A percentile compares a stretch with the other conserved stretches of the same genome.
Evolutionary conservation across 1,140 invertebrate species (phyloP).

Genomic region (Tetramorium alpestre): DNA sequence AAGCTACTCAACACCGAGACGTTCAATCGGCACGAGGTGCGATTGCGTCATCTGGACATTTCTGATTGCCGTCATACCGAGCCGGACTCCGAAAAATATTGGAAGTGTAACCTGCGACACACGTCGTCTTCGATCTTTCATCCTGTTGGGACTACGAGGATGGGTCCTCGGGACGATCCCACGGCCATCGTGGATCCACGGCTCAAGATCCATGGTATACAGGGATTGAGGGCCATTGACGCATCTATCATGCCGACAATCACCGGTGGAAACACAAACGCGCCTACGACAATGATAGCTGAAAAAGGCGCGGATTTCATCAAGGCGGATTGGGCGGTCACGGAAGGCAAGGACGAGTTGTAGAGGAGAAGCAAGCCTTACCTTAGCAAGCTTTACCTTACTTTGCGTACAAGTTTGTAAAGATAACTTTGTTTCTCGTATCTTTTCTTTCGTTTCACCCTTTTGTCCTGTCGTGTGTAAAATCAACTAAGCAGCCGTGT

Average conservation of each 20-base stretch:
- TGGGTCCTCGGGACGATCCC: conserved; percentile 85
- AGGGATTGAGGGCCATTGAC: conserved; percentile 91
- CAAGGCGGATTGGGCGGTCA: conserved; percentile 70
- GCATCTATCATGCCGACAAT: conserved; percentile 92
- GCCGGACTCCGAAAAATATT: conserved; percentile 83
- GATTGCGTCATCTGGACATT: conserved; percentile 57
- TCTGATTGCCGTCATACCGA: conserved; percentile 67
- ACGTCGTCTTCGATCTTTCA: conserved; percentile 84
- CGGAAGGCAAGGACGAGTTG: neutral
- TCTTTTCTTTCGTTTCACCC: too few relatives aligned
- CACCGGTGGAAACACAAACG: conserved; percentile 93
- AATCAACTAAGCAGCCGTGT: too few relatives aligned
- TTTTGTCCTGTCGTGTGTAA: too few relatives aligned
- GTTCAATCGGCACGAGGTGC: conserved; percentile 74
- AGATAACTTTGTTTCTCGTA: too few relatives aligned
- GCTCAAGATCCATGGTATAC: conserved; percentile 90
- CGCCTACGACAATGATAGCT: conserved; percentile 91
- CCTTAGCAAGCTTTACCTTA: too few relatives aligned
- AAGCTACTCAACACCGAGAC: conserved; percentile 71
- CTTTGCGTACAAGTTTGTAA: too few relatives aligned
- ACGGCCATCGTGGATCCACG: conserved; percentile 91
- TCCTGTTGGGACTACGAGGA: conserved; percentile 85
- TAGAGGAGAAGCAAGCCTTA: neutral
- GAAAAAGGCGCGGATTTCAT: conserved; percentile 90
- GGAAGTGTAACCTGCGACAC: conserved; percentile 85